phyloP scores from a whole-genome alignment of 2,797 vertebrate genomes.

The Cygnus olor region DNA sequence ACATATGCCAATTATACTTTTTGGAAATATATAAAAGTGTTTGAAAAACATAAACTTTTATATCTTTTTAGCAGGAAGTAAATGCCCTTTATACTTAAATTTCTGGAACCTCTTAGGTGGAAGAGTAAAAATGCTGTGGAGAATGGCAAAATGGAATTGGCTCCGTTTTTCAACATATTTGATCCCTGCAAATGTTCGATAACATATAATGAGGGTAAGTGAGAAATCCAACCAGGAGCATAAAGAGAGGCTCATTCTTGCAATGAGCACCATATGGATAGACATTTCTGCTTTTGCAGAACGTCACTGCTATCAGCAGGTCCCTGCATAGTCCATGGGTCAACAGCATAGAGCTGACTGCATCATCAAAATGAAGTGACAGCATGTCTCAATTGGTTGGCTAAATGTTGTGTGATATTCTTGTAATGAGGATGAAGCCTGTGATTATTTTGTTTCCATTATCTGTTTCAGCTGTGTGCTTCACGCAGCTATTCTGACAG shows the following conservation, averaged over 20 bases:
- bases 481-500: neutral
- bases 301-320: constrained; percentile 47
- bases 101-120: neutral
- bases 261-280: constrained; percentile 67
- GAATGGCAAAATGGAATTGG: constrained; percentile 28
- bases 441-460: constrained; percentile 12
- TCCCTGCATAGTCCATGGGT: neutral
- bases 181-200: constrained; percentile 36
- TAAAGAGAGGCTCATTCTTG: constrained; percentile 46
- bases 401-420: neutral
- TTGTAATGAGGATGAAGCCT: neutral
- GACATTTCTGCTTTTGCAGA: constrained; percentile 53
- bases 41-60: neutral
- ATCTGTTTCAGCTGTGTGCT: neutral
- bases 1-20: neutral
- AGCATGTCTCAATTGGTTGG: neutral
- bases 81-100: neutral
- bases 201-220: constrained; percentile 59
- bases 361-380: constrained; percentile 32
- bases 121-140: constrained; percentile 20
- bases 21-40: neutral
- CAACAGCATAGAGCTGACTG: neutral
- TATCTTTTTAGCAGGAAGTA: neutral
- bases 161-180: constrained; percentile 15
- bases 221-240: constrained; percentile 59